phyloP scores from a whole-genome alignment of 2,888 invertebrate species.

The Leptogaster cylindrica region DNA sequence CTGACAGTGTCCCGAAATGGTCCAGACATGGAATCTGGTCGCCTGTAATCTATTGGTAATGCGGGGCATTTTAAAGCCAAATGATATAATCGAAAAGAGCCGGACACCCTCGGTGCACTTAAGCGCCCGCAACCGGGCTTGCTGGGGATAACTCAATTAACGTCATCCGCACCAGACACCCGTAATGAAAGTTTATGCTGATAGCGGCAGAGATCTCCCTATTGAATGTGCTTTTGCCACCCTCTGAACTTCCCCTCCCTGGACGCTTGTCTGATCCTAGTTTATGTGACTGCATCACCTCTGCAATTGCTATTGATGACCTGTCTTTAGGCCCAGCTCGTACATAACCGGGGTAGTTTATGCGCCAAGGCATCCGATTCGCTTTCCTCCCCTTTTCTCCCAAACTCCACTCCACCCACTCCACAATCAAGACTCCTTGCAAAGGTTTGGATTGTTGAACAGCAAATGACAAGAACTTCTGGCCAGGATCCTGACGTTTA shows the following conservation, averaged over 20 bases:
- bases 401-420: background rate
- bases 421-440: background rate
- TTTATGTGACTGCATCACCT: constrained; percentile 32
- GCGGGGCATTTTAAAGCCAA: background rate
- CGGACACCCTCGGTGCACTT: background rate
- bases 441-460: background rate
- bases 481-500: constrained; percentile 3
- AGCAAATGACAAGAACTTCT: background rate
- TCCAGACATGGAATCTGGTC: no score
- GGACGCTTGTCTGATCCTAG: constrained; percentile 1
- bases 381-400: background rate
- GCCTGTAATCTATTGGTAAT: no score
- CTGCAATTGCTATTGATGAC: constrained; percentile 25
- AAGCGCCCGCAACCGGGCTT: background rate
- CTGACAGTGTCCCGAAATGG: no score
- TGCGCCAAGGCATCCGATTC: background rate
- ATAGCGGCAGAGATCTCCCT: constrained; percentile 2
- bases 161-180: background rate
- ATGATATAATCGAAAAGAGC: constrained; percentile 6
- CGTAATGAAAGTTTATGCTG: constrained; percentile 28
- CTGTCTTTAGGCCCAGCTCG: constrained; percentile 1
- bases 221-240: constrained; percentile 12
- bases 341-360: background rate
- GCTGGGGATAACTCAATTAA: constrained; percentile 26
- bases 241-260: constrained; percentile 9